These are phyloP conservation scores for Chloroceryle amazona DNA, from an alignment of 2,797 vertebrate genomes.

Conservation along the genomic window DNA sequence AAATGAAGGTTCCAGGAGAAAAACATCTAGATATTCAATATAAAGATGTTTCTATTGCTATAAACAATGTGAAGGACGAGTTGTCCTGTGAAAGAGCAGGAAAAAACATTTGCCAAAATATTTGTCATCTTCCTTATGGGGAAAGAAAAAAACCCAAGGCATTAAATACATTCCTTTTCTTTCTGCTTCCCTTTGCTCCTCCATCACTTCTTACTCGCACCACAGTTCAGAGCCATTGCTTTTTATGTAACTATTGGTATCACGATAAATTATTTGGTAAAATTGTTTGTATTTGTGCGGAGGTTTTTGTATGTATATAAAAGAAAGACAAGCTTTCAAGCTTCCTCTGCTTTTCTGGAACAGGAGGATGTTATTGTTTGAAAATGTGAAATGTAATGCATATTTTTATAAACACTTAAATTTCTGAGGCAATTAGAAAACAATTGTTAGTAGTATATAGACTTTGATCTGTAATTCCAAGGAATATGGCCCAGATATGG, in stretches of 20 bases:
- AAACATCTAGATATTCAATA: not conserved
- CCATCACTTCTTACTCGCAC: not conserved
- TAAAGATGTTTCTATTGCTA: not conserved
- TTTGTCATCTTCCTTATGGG: not conserved
- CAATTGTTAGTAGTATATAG: not conserved
- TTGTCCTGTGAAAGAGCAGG: not conserved
- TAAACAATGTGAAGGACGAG: not conserved
- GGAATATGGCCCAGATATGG: not conserved
- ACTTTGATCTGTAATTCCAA: not conserved
- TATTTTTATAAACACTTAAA: not conserved
- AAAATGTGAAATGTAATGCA: not conserved
- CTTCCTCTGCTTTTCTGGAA: not conserved
- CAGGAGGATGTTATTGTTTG: not conserved
- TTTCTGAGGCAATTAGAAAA: not conserved
- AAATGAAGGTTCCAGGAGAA: not conserved
- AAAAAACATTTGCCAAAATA: not conserved
- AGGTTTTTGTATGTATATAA: not conserved
- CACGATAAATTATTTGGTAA: not conserved
- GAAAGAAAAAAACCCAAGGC: not conserved
- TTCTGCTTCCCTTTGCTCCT: not conserved
- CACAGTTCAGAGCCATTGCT: not conserved
- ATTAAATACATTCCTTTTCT: not conserved
- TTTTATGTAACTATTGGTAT: not conserved
- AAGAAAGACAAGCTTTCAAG: not conserved
- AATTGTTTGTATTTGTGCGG: not conserved